These are phyloP conservation scores for Lysiphlebus fabarum DNA, from an alignment of 1,140 invertebrate genomes.

Conservation along the genomic window DNA sequence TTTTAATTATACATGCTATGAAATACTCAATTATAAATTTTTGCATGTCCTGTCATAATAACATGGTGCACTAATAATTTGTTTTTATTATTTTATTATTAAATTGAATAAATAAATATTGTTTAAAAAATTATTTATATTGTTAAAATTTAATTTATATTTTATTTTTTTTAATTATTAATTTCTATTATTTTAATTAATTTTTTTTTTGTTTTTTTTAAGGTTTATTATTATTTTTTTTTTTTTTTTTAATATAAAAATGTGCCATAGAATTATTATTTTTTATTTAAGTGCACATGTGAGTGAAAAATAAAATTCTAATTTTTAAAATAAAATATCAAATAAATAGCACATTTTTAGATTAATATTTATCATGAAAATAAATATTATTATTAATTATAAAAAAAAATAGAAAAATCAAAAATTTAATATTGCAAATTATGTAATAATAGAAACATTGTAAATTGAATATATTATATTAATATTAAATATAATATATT, in stretches of 20 bases:
- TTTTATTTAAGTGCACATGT: conserved; percentile 16
- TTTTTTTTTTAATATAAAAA: conserved; percentile 21
- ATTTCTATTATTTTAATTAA: conserved; percentile 24
- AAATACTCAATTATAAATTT: conserved; percentile 4
- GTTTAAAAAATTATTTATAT: neutral
- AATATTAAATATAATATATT: conserved; percentile 34
- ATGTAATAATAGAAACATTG: conserved; percentile 45
- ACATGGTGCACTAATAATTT: too few relatives aligned
- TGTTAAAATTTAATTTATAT: too few relatives aligned
- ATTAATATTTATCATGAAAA: neutral
- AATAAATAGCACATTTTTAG: neutral
- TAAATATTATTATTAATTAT: neutral
- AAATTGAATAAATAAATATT: neutral
- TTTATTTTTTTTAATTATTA: conserved; percentile 6
- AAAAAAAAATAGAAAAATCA: conserved; percentile 1
- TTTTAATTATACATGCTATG: neutral
- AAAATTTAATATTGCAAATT: conserved; percentile 12
- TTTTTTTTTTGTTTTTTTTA: conserved; percentile 27
- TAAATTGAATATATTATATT: conserved; percentile 45
- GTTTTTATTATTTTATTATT: too few relatives aligned
- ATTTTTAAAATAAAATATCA: too few relatives aligned
- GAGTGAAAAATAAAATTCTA: neutral
- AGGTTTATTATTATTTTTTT: neutral
- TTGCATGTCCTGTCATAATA: neutral
- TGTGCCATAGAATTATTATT: conserved; percentile 32